Percentiles rank a stretch among this genome's conserved stretches.
phyloP scores from a whole-genome alignment of 2,888 invertebrate genomes.

The Gonocerus acuteangulatus region DNA sequence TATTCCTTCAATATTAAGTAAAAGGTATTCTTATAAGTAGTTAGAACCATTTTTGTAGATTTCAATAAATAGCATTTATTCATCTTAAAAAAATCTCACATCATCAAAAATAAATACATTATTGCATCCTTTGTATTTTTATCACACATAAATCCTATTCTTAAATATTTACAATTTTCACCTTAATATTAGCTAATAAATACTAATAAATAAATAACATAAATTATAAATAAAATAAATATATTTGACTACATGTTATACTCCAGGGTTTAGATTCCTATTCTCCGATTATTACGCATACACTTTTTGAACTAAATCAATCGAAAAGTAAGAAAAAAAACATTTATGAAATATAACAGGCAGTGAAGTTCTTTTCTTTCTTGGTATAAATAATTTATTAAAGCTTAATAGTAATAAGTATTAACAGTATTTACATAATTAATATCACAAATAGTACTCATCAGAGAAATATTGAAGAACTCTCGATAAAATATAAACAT shows the following conservation, averaged over 20 bases:
- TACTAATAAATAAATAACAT: slow-evolving; percentile 23
- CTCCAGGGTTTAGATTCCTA: slow-evolving; percentile 16
- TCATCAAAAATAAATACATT: not conserved
- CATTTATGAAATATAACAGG: slow-evolving; percentile 4
- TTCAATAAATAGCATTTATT: not conserved
- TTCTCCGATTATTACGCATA: slow-evolving; percentile 3
- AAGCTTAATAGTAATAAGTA: slow-evolving; percentile 4
- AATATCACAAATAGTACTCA: slow-evolving; percentile 22
- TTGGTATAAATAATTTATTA: slow-evolving; percentile 21
- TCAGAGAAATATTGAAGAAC: not conserved
- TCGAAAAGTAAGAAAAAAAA: slow-evolving; percentile 26
- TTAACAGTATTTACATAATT: slow-evolving; percentile 26
- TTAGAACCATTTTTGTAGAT: too few species aligned
- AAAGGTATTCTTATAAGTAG: too few species aligned
- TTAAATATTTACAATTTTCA: slow-evolving; percentile 11
- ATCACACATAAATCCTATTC: slow-evolving; percentile 1
- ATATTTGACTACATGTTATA: not conserved
- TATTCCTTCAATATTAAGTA: too few species aligned
- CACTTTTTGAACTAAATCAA: not conserved
- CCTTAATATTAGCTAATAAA: not conserved
- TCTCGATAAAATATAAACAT: not conserved
- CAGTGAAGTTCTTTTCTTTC: not conserved
- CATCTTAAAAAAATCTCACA: not conserved
- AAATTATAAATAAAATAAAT: slow-evolving; percentile 21
- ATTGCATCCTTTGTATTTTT: not conserved